A percentile compares a stretch with the other conserved stretches of the same genome.
Conservation (phyloP, 2,113 vertebrate genomes). For the Paralichthys olivaceus region DNA sequence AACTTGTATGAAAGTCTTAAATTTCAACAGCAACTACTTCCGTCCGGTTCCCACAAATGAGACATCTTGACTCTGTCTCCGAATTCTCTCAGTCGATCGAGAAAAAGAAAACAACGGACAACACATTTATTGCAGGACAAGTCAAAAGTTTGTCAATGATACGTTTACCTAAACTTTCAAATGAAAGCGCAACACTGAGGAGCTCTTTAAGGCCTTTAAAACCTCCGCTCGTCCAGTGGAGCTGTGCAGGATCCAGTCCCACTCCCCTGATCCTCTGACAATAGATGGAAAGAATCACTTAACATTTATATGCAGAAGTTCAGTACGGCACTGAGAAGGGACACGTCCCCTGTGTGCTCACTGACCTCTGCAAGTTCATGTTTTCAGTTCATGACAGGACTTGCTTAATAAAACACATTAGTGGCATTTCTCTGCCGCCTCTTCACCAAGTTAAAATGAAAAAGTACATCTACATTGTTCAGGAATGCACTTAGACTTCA, state of each 20-base stretch:
- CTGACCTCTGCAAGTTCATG: background rate
- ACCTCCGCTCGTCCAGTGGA: background rate
- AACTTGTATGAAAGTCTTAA: background rate
- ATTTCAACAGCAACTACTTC: no score
- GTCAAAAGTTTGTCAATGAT: background rate
- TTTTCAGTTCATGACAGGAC: background rate
- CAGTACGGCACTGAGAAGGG: background rate
- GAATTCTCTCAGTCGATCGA: background rate
- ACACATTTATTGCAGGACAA: background rate
- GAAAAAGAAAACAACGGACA: background rate
- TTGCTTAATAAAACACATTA: constrained; percentile 17
- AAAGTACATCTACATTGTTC: background rate
- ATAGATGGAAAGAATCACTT: background rate
- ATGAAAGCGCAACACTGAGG: no score
- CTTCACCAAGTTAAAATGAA: constrained; percentile 1
- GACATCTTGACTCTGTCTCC: no score
- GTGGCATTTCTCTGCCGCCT: constrained; percentile 15
- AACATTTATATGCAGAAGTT: background rate
- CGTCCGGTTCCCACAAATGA: no score
- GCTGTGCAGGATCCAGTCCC: no score
- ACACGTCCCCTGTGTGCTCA: background rate
- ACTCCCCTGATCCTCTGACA: background rate
- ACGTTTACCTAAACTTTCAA: background rate
- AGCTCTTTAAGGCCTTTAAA: background rate
- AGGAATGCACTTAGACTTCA: constrained; percentile 41